Evolutionary conservation across 1,140 invertebrate species (phyloP), one percentile per base, ranked within the genome.

Genomic region (Drosophila erecta): DNA sequence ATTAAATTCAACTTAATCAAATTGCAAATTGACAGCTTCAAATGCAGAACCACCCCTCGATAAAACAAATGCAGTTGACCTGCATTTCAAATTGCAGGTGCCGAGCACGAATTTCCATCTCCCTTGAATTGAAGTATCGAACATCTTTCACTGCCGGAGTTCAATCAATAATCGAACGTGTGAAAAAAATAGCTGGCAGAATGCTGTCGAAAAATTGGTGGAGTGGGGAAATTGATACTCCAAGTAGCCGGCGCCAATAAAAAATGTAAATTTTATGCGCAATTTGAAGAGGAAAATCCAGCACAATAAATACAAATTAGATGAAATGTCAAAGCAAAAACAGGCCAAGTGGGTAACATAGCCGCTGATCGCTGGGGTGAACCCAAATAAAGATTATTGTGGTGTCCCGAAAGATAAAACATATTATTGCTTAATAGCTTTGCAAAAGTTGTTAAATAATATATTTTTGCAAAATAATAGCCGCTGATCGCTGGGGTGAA

Each of bases 1-100:
- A 86, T 86, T 86, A 86, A 86, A 86, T 78, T 73, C 65, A 78
- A 78, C 81, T 86, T 86, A 86, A 86, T 87, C 78, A 87, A 86
- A 86, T 75, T 79, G 79, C 74, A 86, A 75, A 78, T 74, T 84
- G 77, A 61, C 81, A 86, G 73, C 74, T 86, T 59, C 74, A 85
- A 85, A 85, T 85, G 77, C 81, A 79, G 65, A 54, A 46, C 37
- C 57, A n/a, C 55, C 50, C 35, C n/a, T 30, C 33, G 44, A 40
- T 49, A 40, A 66, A 67, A 59, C 44, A 69, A 77, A 74, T 69
- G 55, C 72, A 79, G 66, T 87, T 86, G 78, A 86, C 78, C 81
- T 71, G 61, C 81, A 81, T 87, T 58, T 40, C 57, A 24, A 61
- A 76, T 59, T 44, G 62, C 60, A 69, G 53, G 69, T 73, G 17